Base-by-base conservation (phyloP, 2,888 invertebrate species). In the Myopa testacea region DNA sequence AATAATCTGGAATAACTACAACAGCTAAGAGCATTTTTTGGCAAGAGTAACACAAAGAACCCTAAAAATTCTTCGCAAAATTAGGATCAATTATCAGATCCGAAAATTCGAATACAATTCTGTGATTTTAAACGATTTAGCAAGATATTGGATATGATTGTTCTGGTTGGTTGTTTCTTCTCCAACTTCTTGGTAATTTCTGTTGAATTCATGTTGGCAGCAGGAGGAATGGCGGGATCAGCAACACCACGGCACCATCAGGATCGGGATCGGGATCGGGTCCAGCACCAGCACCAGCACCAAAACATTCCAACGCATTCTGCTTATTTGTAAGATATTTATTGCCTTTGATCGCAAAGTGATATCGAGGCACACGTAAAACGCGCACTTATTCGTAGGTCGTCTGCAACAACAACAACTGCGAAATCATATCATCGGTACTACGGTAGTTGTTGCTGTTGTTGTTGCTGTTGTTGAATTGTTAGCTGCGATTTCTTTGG, bases 321-420 rank as follows among this genome's bases (percentile, higher is more conserved):
- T 88, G 88, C 88, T 88, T 89, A 89, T 89, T 89, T 89, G 89
- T 89, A 89, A 88, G 88, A 89, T 89, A 89, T 89, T 89, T 89
- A 89, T 89, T 89, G 89, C 89, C 88, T 86, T 86, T 86, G 89
- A 89, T 89, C 87, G 88, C 83, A 82, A 84, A 84, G 83, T 85
- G 89, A 89, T 89, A 89, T 88, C 86, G 81, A 83, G 83, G 83
- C 86, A 87, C 87, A 88, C 87, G 86, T 87, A 87, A 86, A 87
- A 87, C 86, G 87, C 87, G 82, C 77, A 50, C 65, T 78, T 80
- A 77, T 78, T 63, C 78, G 80, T 80, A 72, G 80, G 77, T 71
- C n/a, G 73, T 45, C 52, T 52, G 10, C 12, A 74, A 65, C 52
- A 52, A 67, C 50, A 55, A 75, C 67, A 58, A 58, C 37, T 37